These are phyloP conservation scores for Calameuta idolon DNA, from an alignment of 2,888 invertebrate species.

Conservation along the genomic window DNA sequence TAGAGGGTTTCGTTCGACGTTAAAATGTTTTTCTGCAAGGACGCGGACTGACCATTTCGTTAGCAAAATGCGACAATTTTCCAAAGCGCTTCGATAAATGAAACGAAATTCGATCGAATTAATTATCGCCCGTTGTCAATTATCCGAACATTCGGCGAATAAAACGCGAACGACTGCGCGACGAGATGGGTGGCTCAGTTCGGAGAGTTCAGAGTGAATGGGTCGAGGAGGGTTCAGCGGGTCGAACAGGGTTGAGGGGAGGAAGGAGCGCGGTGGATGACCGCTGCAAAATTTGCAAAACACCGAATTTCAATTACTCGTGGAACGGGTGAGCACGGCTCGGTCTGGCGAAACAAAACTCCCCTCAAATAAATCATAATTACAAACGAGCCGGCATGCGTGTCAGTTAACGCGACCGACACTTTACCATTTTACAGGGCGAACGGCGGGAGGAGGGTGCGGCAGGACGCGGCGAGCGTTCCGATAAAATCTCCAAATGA, in stretches of 20 bases:
- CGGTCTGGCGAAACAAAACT: conserved; percentile 27
- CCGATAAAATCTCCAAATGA: conserved; percentile 6
- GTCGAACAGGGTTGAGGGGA: conserved; percentile 11
- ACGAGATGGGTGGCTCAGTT: conserved; percentile 16
- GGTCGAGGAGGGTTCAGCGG: conserved; percentile 10
- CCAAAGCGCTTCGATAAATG: conserved; percentile 27
- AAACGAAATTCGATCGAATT: conserved; percentile 59
- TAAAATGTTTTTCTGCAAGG: no score
- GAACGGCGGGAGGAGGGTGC: not conserved
- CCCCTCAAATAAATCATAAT: conserved; percentile 32
- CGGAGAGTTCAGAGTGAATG: conserved; percentile 15
- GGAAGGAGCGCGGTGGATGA: conserved; percentile 17
- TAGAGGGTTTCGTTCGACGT: no score
- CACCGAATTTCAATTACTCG: conserved; percentile 48
- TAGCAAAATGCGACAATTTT: not conserved
- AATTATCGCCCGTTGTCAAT: conserved; percentile 59
- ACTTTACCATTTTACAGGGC: conserved; percentile 16
- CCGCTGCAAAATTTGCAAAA: conserved; percentile 39
- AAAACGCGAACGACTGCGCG: conserved; percentile 38
- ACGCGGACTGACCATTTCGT: not conserved
- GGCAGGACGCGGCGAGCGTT: not conserved
- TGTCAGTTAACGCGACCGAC: conserved; percentile 19
- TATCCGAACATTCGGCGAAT: conserved; percentile 49
- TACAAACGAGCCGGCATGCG: conserved; percentile 20
- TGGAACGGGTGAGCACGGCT: conserved; percentile 12